A percentile compares a stretch with the other conserved stretches of the same genome.
Conservation (phyloP, 1,140 invertebrate genomes). For the Atta cephalotes region DNA sequence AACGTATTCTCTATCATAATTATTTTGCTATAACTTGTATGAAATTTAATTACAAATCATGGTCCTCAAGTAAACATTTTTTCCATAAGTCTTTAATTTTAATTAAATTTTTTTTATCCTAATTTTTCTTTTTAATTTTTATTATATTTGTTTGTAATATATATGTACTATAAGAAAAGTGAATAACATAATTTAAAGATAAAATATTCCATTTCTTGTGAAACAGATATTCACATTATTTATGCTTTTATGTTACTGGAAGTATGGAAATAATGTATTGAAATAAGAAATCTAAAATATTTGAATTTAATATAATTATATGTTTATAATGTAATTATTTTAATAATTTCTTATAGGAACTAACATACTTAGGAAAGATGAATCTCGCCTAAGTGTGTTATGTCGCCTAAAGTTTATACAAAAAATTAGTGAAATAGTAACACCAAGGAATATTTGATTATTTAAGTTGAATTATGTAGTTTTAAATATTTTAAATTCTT, state of each 20-base stretch:
- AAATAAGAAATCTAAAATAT: not conserved
- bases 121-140: conserved; percentile 9
- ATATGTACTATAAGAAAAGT: not conserved
- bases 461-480: not conserved
- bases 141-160: not conserved
- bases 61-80: not conserved
- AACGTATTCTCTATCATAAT: not conserved
- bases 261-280: not conserved
- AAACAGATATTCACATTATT: conserved; percentile 1
- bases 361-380: no score
- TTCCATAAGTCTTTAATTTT: not conserved
- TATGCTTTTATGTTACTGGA: not conserved
- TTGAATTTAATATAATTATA: not conserved
- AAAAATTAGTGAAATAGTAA: not conserved
- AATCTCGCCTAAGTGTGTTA: no score
- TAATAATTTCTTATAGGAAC: not conserved
- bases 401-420: no score
- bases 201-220: not conserved
- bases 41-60: conserved; percentile 26
- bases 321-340: not conserved
- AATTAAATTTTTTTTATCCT: not conserved
- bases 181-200: conserved; percentile 1
- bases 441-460: not conserved
- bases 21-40: not conserved
- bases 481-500: not conserved